These are phyloP conservation scores for Hybos culiciformis DNA, from an alignment of 2,888 invertebrate species.

Conservation along the genomic window DNA sequence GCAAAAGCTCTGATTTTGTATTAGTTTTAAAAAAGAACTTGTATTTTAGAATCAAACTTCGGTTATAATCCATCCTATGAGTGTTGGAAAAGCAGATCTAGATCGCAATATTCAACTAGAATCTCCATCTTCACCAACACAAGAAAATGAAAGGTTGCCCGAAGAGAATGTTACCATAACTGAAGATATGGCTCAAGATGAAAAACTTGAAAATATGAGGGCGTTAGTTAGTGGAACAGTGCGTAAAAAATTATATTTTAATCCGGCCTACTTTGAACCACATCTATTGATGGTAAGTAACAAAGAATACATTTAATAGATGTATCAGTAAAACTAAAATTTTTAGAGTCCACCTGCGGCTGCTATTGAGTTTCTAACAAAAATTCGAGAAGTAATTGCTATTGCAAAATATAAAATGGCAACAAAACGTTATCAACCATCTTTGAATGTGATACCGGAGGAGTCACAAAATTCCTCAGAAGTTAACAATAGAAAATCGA, in stretches of 20 bases:
- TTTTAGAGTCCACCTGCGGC: slow-evolving; percentile 77
- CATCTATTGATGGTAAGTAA: slow-evolving; percentile 61
- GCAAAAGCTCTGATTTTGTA: too few relatives aligned
- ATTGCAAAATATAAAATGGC: slow-evolving; percentile 83
- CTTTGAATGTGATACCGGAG: slow-evolving; percentile 67
- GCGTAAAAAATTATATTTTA: slow-evolving; percentile 71
- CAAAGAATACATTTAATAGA: background rate
- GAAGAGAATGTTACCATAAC: slow-evolving; percentile 76
- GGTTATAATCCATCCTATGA: slow-evolving; percentile 48
- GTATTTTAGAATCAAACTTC: slow-evolving; percentile 44
- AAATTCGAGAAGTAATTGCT: slow-evolving; percentile 80
- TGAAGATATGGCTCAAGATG: slow-evolving; percentile 54
- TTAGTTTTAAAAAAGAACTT: too few relatives aligned
- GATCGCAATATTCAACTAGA: slow-evolving; percentile 20
- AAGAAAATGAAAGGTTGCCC: slow-evolving; percentile 53
- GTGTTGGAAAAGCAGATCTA: slow-evolving; percentile 12
- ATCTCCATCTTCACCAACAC: slow-evolving; percentile 26
- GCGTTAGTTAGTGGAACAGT: slow-evolving; percentile 53
- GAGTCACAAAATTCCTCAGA: slow-evolving; percentile 40
- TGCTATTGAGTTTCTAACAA: slow-evolving; percentile 74
- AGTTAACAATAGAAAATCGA: background rate
- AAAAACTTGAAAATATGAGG: slow-evolving; percentile 48
- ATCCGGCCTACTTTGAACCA: slow-evolving; percentile 83
- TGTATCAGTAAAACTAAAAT: background rate
- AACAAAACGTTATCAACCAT: slow-evolving; percentile 64